phyloP scores from a whole-genome alignment of 2,797 vertebrate species.

The Melanotaenia pygmaea region DNA sequence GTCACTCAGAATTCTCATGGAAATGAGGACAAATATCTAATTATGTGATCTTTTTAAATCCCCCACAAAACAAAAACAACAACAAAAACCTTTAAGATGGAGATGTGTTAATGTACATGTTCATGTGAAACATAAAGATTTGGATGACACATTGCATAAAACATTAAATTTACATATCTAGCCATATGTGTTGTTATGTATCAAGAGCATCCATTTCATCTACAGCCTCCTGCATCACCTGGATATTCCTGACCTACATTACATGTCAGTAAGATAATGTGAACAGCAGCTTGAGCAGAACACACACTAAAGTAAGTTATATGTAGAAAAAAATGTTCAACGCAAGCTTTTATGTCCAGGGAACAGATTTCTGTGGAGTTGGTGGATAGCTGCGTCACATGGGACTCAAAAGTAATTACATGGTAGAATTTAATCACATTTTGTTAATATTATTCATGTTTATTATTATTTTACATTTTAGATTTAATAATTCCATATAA shows the following conservation, averaged over 20 bases:
- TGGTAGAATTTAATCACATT: conserved; percentile 37
- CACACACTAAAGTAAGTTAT: background rate
- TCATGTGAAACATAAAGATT: conserved; percentile 6
- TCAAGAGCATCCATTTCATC: background rate
- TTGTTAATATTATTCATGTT: background rate
- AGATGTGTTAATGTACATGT: background rate
- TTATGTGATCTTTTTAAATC: background rate
- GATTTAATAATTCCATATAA: background rate
- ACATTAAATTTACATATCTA: background rate
- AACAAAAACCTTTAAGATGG: background rate
- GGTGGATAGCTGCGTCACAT: conserved; percentile 25
- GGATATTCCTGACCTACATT: conserved; percentile 11
- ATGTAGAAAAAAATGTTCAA: background rate
- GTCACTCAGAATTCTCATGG: conserved; percentile 34
- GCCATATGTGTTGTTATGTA: background rate
- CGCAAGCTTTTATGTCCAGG: conserved; percentile 3
- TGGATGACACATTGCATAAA: background rate
- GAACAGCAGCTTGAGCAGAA: background rate
- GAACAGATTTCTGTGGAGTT: conserved; percentile 5
- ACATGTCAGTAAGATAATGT: background rate
- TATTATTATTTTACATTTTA: conserved; percentile 11
- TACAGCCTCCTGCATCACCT: background rate
- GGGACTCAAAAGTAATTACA: conserved; percentile 16
- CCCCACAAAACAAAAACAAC: background rate
- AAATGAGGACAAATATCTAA: conserved; percentile 4